Evolutionary conservation across 2,888 invertebrate species (phyloP), one percentile per base, ranked within the genome.

Genomic region (Torymus texanus): DNA sequence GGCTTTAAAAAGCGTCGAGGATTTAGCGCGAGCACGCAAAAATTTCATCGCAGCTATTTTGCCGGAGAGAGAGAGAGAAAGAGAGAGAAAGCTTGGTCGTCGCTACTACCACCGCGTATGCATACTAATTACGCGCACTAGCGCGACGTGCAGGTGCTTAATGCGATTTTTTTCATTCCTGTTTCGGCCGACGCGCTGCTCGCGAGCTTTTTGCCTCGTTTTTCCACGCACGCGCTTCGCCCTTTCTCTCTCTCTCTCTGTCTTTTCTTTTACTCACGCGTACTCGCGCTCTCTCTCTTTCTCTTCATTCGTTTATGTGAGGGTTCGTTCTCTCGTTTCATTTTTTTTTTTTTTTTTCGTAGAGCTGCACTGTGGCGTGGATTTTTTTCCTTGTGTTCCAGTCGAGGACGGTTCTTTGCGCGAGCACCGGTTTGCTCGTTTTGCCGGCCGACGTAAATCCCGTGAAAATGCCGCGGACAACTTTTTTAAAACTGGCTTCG

Each of bases 71-170:
- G 21, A 21, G 2, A 21, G 21, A 21, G n/a, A n/a, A n/a, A n/a
- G n/a, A n/a, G n/a, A n/a, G n/a, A n/a, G n/a, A n/a, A n/a, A n/a
- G n/a, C n/a, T n/a, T n/a, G n/a, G n/a, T n/a, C 29, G 24, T 3
- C 24, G 24, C 3, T 3, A 5, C 5, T 3, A 5, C 5, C 29
- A 5, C 4, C 74, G 72, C 75, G 72, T 67, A 75, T 75, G 74
- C 79, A 75, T 79, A 79, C 71, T 79, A 79, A 79, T 79, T 79
- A 75, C 71, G 75, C 18, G n/a, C 62, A 56, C 55, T 12, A 13
- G 73, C 51, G 24, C 61, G 55, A 56, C 50, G 16, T 14, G 14
- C 18, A 71, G 67, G 62, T 56, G 78, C 78, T 78, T 78, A 78
- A 78, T 74, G 68, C 63, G 50, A 68, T 74, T 74, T 61, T 74